These are phyloP conservation scores for Drosophila aff. DNA, from an alignment of 1,140 invertebrate genomes.

Conservation along the genomic window DNA sequence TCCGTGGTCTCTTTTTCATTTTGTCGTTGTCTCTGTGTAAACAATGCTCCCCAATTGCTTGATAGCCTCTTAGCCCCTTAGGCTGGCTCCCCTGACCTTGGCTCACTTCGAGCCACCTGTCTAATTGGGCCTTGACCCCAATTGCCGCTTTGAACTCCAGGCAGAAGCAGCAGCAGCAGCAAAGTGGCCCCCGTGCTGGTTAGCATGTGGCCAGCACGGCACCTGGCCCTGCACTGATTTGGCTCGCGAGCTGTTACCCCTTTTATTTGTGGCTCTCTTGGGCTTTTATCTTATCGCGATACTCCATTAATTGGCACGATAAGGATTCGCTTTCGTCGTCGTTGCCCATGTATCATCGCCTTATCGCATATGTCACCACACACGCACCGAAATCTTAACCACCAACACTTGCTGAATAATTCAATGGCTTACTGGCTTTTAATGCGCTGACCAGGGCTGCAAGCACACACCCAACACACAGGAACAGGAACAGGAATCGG, in stretches of 20 bases:
- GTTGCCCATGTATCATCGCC: conserved; percentile 16
- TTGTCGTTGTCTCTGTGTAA: conserved; percentile 48
- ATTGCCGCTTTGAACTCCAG: background rate
- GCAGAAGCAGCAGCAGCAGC: too few species aligned
- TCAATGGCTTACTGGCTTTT: conserved; percentile 78
- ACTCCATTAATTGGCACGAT: conserved; percentile 61
- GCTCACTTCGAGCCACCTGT: conserved; percentile 13
- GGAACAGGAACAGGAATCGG: conserved; percentile 1
- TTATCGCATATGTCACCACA: conserved; percentile 34
- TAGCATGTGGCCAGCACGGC: conserved; percentile 23
- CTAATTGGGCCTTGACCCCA: conserved; percentile 29
- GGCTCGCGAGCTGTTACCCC: conserved; percentile 10
- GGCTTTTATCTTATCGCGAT: conserved; percentile 51
- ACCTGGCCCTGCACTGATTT: conserved; percentile 61
- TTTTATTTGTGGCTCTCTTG: conserved; percentile 21
- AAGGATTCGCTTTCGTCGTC: conserved; percentile 19
- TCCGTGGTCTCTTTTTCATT: conserved; percentile 59
- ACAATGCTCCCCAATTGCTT: conserved; percentile 4
- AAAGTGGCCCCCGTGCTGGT: background rate
- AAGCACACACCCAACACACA: background rate
- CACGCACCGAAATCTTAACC: conserved; percentile 14
- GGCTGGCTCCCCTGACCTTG: conserved; percentile 23
- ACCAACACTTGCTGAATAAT: conserved; percentile 61
- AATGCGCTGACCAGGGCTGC: conserved; percentile 55
- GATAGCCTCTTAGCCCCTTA: background rate